phyloP scores from a whole-genome alignment of 2,113 vertebrate genomes.

The Ammodytes marinus region DNA sequence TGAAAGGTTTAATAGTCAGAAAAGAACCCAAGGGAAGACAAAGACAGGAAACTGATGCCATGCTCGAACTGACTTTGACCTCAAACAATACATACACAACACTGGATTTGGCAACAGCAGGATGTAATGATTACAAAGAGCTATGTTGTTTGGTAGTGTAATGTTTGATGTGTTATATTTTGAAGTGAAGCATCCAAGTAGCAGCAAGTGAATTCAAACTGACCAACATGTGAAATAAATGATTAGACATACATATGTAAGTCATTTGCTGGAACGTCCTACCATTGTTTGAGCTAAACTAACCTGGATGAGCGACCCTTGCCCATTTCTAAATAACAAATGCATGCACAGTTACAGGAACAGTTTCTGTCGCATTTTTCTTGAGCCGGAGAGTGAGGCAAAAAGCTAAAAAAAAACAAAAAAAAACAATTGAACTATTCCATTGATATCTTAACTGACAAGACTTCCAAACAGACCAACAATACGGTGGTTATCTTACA shows the following conservation, averaged over 20 bases:
- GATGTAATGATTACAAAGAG: background rate
- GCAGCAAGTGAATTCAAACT: background rate
- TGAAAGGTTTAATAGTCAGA: background rate
- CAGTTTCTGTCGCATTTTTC: too few relatives aligned
- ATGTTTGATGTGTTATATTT: too few relatives aligned
- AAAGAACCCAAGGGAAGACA: background rate
- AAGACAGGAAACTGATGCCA: background rate
- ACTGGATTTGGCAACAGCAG: background rate
- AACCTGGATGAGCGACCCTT: too few relatives aligned
- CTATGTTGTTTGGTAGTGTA: background rate
- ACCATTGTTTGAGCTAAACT: too few relatives aligned
- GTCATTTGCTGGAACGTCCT: background rate
- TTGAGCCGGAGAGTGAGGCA: too few relatives aligned
- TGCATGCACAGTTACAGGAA: too few relatives aligned
- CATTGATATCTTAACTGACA: background rate
- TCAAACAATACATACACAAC: background rate
- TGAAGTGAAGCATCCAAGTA: too few relatives aligned
- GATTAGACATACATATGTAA: background rate
- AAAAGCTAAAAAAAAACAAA: too few relatives aligned
- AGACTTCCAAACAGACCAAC: constrained; percentile 5
- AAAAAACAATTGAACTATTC: too few relatives aligned
- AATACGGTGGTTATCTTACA: constrained; percentile 2
- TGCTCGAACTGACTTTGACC: constrained; percentile 5
- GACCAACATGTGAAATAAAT: background rate
- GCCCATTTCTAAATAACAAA: too few relatives aligned